Evolutionary conservation across 2,113 vertebrate species (phyloP), one percentile per base, ranked within the genome.

Genomic region (Semicossyphus pulcher): DNA sequence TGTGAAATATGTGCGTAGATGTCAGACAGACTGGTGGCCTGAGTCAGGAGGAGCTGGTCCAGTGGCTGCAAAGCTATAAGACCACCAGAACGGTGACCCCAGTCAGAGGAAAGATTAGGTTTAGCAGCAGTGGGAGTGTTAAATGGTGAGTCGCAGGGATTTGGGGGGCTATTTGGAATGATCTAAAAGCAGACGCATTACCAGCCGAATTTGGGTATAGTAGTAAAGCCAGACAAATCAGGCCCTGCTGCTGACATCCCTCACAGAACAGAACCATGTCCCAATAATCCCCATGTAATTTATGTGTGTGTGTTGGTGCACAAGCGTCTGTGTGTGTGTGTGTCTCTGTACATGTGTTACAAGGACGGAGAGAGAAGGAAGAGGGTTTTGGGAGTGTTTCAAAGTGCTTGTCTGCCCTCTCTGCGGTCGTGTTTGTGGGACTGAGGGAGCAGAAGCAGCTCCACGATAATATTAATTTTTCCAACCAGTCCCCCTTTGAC

Each of bases 101-200:
- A 57, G 75, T 77, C 80, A 26, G 39, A 59, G 84, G 72, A 72
- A 86, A 86, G 88, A 87, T 90, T 88, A 88, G 75, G 31, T 91
- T 91, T 75, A 75, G 82, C 84, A 85, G 74, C 82, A 90, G 80
- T 78, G 73, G 83, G 90, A 85, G 81, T 90, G 86, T 87, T 90
- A 87, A 86, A 80, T 78, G 77, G 78, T 81, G 75, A 85, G 83
- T 76, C 2, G 48, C 34, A 72, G 85, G 87, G 89, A 89, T 90
- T 90, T 89, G 87, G 78, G 56, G 78, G 74, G 44, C 48, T 76
- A 45, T 84, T 84, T 88, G 83, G 86, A 89, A 76, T 58, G 77
- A 86, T 88, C 83, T 88, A 79, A 89, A 88, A 87, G 81, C 88
- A 92, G 87, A 86, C 65, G 72, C 71, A 81, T 88, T 85, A 84